Evolutionary conservation across 2,888 invertebrate genomes (phyloP).

Genomic region (Sminthurides aquaticus): DNA sequence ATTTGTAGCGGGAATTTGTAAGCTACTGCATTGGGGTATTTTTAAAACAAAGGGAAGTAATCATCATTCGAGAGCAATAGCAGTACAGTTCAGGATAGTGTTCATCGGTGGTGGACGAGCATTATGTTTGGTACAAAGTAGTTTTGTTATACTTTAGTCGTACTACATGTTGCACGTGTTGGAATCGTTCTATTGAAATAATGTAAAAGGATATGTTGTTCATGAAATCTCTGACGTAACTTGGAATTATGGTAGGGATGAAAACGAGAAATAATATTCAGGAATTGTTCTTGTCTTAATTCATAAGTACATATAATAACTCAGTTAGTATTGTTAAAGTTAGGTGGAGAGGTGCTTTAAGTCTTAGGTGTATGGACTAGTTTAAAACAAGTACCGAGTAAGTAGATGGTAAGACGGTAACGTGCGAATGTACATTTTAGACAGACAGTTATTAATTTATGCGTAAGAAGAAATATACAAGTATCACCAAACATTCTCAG

Average conservation of each 20-base stretch:
- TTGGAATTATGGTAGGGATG: neutral
- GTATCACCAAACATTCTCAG: conserved; percentile 18
- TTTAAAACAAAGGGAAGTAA: no score
- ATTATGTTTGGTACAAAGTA: conserved; percentile 3
- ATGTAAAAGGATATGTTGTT: neutral
- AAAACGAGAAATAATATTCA: neutral
- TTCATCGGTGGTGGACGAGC: conserved; percentile 2
- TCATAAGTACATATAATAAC: no score
- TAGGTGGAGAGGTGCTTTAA: no score
- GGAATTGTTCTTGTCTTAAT: conserved; percentile 4
- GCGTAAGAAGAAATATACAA: neutral
- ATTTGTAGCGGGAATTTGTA: no score
- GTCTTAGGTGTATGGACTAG: no score
- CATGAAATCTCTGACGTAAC: conserved; percentile 3
- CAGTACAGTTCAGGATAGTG: neutral
- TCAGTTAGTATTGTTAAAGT: no score
- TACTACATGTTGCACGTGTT: neutral
- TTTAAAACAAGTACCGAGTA: no score
- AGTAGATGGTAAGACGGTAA: no score
- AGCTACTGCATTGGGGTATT: no score
- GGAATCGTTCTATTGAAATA: neutral
- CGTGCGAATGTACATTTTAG: no score
- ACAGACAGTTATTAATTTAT: neutral
- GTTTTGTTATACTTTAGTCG: neutral
- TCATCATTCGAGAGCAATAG: neutral